Evolutionary conservation across 2,797 vertebrate genomes (phyloP), one percentile per base, ranked within the genome.

Genomic region (Artibeus lituratus): DNA sequence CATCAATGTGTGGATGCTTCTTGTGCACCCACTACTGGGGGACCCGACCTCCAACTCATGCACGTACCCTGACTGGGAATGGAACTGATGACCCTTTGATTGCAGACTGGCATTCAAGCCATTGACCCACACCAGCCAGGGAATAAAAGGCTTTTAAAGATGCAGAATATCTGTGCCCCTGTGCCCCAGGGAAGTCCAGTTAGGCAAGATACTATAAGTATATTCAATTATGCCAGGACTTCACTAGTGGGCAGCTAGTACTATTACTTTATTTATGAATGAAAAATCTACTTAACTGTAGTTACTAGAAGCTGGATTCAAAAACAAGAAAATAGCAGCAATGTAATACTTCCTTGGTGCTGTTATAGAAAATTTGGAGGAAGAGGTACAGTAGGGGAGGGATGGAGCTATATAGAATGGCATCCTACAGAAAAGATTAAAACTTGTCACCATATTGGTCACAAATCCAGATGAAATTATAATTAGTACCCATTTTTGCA

Each of bases 61-160:
- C 10, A 57, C 6, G 3, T 26, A 22, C 24, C 55, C 55, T 57
- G 55, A 57, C 55, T 57, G 22, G 55, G 22, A 57, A 26, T 57
- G 22, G 55, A 26, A 57, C 55, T 3, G 2, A 21, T 26, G 55
- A 57, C 22, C 55, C 55, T 26, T 57, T 57, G 55, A 3, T 57
- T 57, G 55, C 24, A 26, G 24, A 22, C 10, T 11, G 24, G 55
- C 55, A 57, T 22, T 57, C 24, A 57, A 57, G 55, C 10, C 55
- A 57, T 10, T 26, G 24, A 26, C 10, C 22, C 10, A 57, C 10
- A 26, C 55, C 55, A 57, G 55, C 24, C 62, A 82, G 89, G 94
- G 96, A 96, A 97, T 91, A 91, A 96, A 95, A 91, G 53, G 94
- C 90, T 95, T 96, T 97, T 96, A 96, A 96, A 97, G 95, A 92